phyloP scores from a whole-genome alignment of 1,140 invertebrate genomes.

The Anthonomus grandis region DNA sequence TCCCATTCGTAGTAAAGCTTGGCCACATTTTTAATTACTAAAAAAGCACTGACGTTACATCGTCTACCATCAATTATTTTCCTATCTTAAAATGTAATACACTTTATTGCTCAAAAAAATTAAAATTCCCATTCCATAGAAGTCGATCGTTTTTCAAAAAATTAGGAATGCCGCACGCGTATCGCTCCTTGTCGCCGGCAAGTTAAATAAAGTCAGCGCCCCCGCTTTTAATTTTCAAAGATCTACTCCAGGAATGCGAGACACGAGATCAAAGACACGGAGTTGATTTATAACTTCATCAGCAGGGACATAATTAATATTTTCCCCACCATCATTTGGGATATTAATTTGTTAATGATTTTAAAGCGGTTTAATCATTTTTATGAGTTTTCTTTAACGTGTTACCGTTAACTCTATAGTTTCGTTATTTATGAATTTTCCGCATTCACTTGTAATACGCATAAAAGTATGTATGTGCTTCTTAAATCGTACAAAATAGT shows the following conservation, averaged over 20 bases:
- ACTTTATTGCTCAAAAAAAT: slow-evolving; percentile 3
- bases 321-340: slow-evolving; percentile 18
- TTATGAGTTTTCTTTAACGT: no score
- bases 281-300: slow-evolving; percentile 45
- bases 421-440: no score
- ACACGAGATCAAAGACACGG: no score
- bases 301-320: slow-evolving; percentile 31
- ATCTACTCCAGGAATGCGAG: slow-evolving; percentile 33
- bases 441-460: no score
- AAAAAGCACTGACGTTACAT: background rate
- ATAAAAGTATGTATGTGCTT: no score
- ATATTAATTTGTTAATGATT: slow-evolving; percentile 42
- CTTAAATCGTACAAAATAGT: no score
- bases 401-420: no score
- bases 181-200: no score
- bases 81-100: background rate
- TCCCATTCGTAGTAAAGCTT: no score
- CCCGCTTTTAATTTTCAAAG: slow-evolving; percentile 34
- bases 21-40: background rate
- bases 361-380: no score
- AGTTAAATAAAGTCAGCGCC: slow-evolving; percentile 12
- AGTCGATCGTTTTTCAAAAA: background rate
- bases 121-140: background rate
- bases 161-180: slow-evolving; percentile 6
- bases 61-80: no score